Conservation (phyloP, 2,888 invertebrate genomes). For the Crematogaster levior region DNA sequence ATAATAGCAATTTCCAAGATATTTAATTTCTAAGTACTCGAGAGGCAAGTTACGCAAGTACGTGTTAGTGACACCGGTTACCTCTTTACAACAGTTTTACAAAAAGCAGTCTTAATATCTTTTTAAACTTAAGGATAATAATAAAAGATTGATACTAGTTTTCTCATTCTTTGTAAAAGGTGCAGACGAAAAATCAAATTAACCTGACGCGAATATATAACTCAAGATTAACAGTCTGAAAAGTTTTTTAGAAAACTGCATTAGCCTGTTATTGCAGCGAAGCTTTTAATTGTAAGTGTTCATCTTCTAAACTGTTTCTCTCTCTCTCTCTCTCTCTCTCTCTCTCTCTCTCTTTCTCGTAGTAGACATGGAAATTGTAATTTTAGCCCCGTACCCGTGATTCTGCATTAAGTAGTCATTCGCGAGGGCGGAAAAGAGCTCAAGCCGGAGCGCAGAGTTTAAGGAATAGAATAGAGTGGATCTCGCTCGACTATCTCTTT, state of each 20-base stretch:
- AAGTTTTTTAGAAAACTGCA: constrained; percentile 12
- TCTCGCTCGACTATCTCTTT: constrained; percentile 15
- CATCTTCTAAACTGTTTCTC: constrained; percentile 34
- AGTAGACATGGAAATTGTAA: constrained; percentile 26
- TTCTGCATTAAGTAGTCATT: constrained; percentile 46
- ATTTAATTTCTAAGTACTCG: constrained; percentile 6
- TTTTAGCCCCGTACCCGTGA: constrained; percentile 24
- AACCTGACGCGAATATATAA: constrained; percentile 4
- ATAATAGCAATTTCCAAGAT: constrained; percentile 6
- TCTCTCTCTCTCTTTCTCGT: no score
- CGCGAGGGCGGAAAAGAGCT: constrained; percentile 13
- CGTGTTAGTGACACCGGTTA: constrained; percentile 6
- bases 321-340: background rate
- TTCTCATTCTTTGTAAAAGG: background rate
- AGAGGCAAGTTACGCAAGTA: background rate
- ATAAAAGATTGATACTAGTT: background rate
- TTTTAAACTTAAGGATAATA: background rate
- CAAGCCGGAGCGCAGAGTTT: background rate
- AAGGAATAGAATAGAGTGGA: background rate
- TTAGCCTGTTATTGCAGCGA: constrained; percentile 29
- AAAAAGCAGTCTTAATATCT: background rate
- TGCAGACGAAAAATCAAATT: constrained; percentile 28
- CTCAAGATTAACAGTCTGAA: constrained; percentile 14
- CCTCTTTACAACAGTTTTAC: background rate
- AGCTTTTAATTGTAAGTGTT: constrained; percentile 38